A percentile compares a stretch with the other conserved stretches of the same genome.
phyloP scores from a whole-genome alignment of 64 coral and sea anemone genomes.

The Montipora cactus region DNA sequence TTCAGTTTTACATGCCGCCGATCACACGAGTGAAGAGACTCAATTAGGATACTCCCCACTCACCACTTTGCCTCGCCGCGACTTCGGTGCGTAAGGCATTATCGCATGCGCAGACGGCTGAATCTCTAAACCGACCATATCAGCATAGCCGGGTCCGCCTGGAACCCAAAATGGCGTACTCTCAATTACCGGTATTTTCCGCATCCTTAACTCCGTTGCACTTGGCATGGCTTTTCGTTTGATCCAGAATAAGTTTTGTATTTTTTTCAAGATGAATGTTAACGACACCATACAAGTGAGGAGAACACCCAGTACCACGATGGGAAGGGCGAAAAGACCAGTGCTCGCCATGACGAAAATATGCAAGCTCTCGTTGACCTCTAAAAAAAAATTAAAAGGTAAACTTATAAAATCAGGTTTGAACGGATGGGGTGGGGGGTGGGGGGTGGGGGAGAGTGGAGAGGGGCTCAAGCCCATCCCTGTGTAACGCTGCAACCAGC shows the following conservation, averaged over 20 bases:
- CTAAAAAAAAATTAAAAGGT: background rate
- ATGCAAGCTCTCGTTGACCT: background rate
- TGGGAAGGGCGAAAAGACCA: background rate
- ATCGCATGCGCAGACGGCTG: conserved; percentile 59
- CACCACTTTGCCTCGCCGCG: conserved; percentile 3
- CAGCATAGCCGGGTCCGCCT: background rate
- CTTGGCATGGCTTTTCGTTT: background rate
- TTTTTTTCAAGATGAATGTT: background rate
- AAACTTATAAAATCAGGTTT: background rate
- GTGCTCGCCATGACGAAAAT: background rate
- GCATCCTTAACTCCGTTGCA: conserved; percentile 29
- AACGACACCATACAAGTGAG: background rate
- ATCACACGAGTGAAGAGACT: too few species aligned
- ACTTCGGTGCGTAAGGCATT: conserved; percentile 63
- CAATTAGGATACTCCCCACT: background rate
- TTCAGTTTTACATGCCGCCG: too few species aligned
- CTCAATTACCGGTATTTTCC: conserved; percentile 63
- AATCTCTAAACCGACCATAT: conserved; percentile 77
- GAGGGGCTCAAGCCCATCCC: too few species aligned
- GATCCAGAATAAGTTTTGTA: background rate
- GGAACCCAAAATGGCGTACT: conserved; percentile 72
- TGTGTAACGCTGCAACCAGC: too few species aligned
- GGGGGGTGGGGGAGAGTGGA: too few species aligned
- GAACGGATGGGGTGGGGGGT: too few species aligned
- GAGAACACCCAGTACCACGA: background rate